Percentiles rank a stretch among this genome's conserved stretches.
Conservation (phyloP, 2,888 invertebrate genomes). For the Platycheirus rosarum region DNA sequence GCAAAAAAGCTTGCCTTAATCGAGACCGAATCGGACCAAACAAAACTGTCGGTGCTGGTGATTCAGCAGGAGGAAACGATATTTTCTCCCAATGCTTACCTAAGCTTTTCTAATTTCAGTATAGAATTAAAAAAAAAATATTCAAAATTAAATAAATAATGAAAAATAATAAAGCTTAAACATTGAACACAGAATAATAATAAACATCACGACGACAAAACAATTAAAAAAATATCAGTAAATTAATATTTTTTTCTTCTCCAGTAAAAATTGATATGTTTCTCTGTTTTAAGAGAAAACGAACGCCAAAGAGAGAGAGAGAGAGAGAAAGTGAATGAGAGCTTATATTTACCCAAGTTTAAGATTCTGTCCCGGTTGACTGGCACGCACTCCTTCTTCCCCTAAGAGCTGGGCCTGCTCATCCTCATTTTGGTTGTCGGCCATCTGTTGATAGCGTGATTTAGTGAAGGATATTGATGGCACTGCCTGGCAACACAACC, state of each 20-base stretch:
- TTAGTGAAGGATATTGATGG: constrained; percentile 83
- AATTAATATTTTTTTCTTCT: constrained; percentile 37
- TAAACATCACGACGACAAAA: constrained; percentile 38
- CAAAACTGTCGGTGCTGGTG: constrained; percentile 40
- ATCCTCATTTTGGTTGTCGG: constrained; percentile 97
- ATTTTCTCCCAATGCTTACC: constrained; percentile 74
- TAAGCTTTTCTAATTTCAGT: constrained; percentile 63
- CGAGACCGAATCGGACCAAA: constrained; percentile 72
- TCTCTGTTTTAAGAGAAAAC: constrained; percentile 30
- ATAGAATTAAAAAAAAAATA: constrained; percentile 38
- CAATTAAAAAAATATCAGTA: constrained; percentile 39
- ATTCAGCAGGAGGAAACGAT: constrained; percentile 71
- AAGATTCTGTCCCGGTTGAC: constrained; percentile 92
- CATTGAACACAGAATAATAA: constrained; percentile 53
- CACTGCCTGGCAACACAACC: constrained; percentile 86
- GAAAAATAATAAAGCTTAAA: constrained; percentile 46
- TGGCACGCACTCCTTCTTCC: constrained; percentile 96
- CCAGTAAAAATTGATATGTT: constrained; percentile 59
- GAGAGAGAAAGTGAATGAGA: constrained; percentile 76
- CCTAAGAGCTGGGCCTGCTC: constrained; percentile 98
- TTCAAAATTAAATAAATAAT: constrained; percentile 29
- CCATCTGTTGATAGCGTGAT: constrained; percentile 91
- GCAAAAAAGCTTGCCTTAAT: constrained; percentile 75
- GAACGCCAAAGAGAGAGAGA: constrained; percentile 38
- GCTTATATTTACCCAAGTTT: constrained; percentile 95